phyloP scores from a whole-genome alignment of 2,113 vertebrate genomes.

The Mesoclemmys tuberculata region DNA sequence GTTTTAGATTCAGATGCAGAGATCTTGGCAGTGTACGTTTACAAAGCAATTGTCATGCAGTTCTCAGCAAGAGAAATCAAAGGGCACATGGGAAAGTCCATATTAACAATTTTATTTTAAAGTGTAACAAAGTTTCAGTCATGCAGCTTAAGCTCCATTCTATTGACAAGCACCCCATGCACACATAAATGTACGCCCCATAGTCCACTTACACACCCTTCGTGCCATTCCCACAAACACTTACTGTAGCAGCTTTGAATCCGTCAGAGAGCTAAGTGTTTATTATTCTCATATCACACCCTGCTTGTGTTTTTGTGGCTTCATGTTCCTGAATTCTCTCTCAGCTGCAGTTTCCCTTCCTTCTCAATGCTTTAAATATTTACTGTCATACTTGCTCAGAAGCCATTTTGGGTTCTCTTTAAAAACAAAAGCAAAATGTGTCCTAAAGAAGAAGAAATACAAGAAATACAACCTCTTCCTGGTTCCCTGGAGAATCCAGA shows the following conservation, averaged over 20 bases:
- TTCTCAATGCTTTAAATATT: background rate
- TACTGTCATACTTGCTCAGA: constrained; percentile 22
- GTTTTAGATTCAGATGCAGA: background rate
- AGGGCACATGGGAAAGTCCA: background rate
- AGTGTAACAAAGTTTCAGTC: background rate
- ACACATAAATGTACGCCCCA: background rate
- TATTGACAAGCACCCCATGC: constrained; percentile 25
- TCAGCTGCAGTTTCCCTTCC: constrained; percentile 54
- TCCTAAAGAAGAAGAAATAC: background rate
- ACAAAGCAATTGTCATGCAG: background rate
- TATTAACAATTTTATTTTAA: background rate
- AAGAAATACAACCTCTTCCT: background rate
- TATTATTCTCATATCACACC: background rate
- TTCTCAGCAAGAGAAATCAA: background rate
- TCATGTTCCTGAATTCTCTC: constrained; percentile 48
- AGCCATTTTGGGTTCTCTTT: background rate
- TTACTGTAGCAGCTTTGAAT: background rate
- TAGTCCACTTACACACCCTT: background rate
- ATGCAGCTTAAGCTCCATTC: constrained; percentile 15
- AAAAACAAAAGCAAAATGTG: constrained; percentile 19
- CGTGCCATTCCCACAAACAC: background rate
- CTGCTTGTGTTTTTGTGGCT: constrained; percentile 34
- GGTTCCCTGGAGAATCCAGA: background rate
- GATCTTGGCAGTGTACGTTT: background rate
- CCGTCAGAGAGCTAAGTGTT: constrained; percentile 15